Base-by-base conservation (phyloP, 2,113 vertebrate genomes). In the Pantherophis guttatus region DNA sequence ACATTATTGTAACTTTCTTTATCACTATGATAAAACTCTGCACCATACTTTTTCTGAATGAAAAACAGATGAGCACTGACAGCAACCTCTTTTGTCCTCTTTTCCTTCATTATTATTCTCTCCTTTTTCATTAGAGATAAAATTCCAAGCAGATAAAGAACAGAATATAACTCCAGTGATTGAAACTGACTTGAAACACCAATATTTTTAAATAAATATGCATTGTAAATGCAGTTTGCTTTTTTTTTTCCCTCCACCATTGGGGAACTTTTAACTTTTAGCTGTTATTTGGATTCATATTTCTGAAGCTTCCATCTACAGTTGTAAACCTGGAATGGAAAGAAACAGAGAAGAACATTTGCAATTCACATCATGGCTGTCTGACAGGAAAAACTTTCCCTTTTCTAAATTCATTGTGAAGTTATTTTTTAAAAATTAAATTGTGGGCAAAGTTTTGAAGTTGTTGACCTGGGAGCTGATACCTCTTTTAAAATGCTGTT, bases 291-390 rank as follows among this genome's bases (percentile, higher is more conserved):
- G 44, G 89, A 94, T 91, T 9, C 55, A 92, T 93, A 24, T 90
- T 95, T 96, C 95, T 95, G 95, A 96, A 95, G 95, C 92, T 93
- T 94, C 91, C 93, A 86, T 91, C 94, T 93, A 93, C 93, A 97
- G 95, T 96, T 95, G 97, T 62, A 93, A 95, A 92, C 62, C 91
- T 93, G 89, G 88, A 86, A 0, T 1, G 26, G 88, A 89, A 85
- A 75, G 0, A 95, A 88, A 92, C 91, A 2, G 95, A 81, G 29
- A 3, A 95, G 55, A 24, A 86, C 87, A 70, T 93, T 92, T 95
- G 39, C 89, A 85, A 91, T 58, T 89, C 87, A 90, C 81, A 90
- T 58, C 94, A 75, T 65, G 33, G 48, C 54, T 89, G 15, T 3
- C 1, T 53, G 89, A 50, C 55, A 89, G 48, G 52, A 26, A 93